These are phyloP conservation scores for Scaptomyza flava DNA, from an alignment of 2,888 invertebrate genomes.

Conservation along the genomic window DNA sequence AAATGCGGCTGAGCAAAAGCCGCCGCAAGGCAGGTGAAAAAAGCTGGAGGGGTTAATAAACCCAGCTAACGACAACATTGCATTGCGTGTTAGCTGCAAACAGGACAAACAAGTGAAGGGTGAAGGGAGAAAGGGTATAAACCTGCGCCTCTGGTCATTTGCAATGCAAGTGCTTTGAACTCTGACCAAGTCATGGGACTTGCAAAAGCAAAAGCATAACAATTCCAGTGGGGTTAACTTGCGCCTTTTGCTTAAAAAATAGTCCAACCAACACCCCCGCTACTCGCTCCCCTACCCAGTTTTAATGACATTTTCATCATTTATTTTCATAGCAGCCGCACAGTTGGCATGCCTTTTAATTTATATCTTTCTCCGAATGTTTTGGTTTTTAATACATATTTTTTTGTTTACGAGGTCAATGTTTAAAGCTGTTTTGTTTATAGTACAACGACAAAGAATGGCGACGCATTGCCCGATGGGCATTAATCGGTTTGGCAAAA, in stretches of 20 bases:
- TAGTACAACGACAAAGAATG: slow-evolving; percentile 45
- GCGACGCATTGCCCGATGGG: slow-evolving; percentile 42
- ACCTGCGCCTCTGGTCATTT: slow-evolving; percentile 60
- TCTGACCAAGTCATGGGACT: slow-evolving; percentile 30
- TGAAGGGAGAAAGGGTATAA: slow-evolving; percentile 1
- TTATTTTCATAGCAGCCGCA: slow-evolving; percentile 64
- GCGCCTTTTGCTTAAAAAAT: slow-evolving; percentile 9
- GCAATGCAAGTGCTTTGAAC: slow-evolving; percentile 66
- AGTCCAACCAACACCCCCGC: background rate
- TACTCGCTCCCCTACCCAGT: background rate
- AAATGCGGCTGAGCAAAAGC: slow-evolving; percentile 26
- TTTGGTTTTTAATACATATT: slow-evolving; percentile 31
- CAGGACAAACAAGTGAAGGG: slow-evolving; percentile 34
- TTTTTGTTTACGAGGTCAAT: slow-evolving; percentile 65
- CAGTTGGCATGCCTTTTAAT: slow-evolving; percentile 53
- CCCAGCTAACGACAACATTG: slow-evolving; percentile 47
- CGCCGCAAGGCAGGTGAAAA: slow-evolving; percentile 62
- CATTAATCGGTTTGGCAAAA: slow-evolving; percentile 22
- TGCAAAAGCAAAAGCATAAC: slow-evolving; percentile 36
- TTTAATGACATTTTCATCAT: slow-evolving; percentile 69
- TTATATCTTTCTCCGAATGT: slow-evolving; percentile 59
- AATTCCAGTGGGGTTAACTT: slow-evolving; percentile 21
- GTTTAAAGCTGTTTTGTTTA: slow-evolving; percentile 54
- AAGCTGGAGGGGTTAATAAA: slow-evolving; percentile 72
- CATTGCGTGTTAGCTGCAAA: slow-evolving; percentile 73